These are phyloP conservation scores for Gallinago nigripennis DNA, from an alignment of 2,797 vertebrate species.

Conservation along the genomic window DNA sequence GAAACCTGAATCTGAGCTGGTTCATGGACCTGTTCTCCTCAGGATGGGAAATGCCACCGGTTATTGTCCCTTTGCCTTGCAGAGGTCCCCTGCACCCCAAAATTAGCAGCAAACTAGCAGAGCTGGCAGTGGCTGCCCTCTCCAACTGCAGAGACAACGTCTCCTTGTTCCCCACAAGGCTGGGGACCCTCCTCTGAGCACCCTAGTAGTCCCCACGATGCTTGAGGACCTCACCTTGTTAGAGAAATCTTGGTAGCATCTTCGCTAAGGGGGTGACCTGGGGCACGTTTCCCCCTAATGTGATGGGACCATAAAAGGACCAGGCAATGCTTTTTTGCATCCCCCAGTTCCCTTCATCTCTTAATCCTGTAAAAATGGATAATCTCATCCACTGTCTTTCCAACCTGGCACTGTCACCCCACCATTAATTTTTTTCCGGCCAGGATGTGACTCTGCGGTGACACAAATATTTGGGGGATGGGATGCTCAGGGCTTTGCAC, in stretches of 20 bases:
- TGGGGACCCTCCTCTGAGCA: background rate
- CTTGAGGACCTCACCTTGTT: background rate
- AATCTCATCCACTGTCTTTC: accelerated
- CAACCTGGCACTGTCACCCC: background rate
- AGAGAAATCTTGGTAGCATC: background rate
- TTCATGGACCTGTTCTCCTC: background rate
- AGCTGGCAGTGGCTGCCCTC: background rate
- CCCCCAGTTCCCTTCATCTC: background rate
- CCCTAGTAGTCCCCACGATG: accelerated
- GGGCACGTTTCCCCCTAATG: background rate
- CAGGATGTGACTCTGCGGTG: accelerated
- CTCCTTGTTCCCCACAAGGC: background rate
- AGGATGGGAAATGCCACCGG: accelerated
- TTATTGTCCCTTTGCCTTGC: background rate
- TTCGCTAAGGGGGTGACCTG: background rate
- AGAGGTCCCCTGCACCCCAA: background rate
- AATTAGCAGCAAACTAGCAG: background rate
- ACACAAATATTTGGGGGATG: accelerated
- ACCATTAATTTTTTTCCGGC: background rate
- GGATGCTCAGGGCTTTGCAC: background rate
- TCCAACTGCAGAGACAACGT: background rate
- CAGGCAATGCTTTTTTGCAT: background rate
- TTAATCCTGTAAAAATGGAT: background rate
- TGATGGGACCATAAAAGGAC: background rate
- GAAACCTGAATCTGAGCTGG: background rate